A percentile compares a stretch with the other conserved stretches of the same genome.
Evolutionary conservation across 2,888 invertebrate genomes (phyloP).

Genomic region (Habroteleia sp.): DNA sequence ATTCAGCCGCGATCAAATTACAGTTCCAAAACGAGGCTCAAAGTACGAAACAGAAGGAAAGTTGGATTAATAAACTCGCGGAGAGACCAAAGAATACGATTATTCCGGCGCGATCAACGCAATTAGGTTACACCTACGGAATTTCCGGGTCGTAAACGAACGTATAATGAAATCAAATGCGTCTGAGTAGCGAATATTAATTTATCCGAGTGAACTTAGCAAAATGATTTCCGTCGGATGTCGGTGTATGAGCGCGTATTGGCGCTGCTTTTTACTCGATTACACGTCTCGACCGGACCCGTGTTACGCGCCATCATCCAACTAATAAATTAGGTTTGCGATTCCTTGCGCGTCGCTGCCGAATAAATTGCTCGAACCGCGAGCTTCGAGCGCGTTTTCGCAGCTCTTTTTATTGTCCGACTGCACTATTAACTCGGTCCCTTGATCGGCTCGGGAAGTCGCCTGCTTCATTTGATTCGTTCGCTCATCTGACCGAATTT

Average conservation of each 20-base stretch:
- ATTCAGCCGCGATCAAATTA: no score
- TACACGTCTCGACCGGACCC: constrained; percentile 25
- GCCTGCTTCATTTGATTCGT: constrained; percentile 10
- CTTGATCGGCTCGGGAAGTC: no score
- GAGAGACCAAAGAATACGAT: no score
- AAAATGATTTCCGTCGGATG: constrained; percentile 38
- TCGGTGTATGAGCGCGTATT: constrained; percentile 30
- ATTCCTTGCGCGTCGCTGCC: constrained; percentile 18
- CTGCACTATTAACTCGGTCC: background rate
- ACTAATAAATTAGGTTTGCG: constrained; percentile 38
- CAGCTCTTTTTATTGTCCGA: background rate
- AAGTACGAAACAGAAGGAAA: no score
- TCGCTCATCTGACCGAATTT: no score
- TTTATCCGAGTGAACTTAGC: constrained; percentile 43
- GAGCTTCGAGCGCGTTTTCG: constrained; percentile 5
- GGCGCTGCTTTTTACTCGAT: constrained; percentile 51
- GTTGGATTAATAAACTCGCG: no score
- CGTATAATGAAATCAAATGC: constrained; percentile 44
- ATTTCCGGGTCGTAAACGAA: constrained; percentile 35
- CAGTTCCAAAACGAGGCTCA: no score
- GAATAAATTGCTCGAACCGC: constrained; percentile 26
- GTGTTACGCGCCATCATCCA: constrained; percentile 23
- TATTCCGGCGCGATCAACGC: background rate
- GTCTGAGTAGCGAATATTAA: constrained; percentile 30
- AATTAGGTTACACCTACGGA: constrained; percentile 29